Evolutionary conservation across 2,113 vertebrate genomes (phyloP).

Genomic region (Porphyrio hochstetteri): DNA sequence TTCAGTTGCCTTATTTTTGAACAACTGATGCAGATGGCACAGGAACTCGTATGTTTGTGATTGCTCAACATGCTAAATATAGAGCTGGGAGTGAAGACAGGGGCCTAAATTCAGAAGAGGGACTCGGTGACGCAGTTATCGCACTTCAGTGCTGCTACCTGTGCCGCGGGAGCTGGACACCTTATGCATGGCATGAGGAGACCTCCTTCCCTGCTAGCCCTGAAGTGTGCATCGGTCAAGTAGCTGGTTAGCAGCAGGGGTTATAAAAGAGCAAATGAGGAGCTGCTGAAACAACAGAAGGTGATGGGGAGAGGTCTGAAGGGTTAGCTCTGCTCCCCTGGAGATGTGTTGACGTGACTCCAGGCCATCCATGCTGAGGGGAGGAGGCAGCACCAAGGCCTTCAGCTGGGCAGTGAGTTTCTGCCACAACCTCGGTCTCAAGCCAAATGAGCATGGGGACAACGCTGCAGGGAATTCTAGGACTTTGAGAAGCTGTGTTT

Average conservation of each 20-base stretch:
- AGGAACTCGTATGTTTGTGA: background rate
- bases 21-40: slow-evolving; percentile 23
- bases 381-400: background rate
- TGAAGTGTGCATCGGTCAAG: background rate
- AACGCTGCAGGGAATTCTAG: background rate
- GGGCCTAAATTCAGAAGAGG: background rate
- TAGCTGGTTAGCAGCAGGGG: background rate
- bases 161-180: background rate
- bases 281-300: background rate
- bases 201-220: background rate
- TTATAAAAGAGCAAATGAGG: background rate
- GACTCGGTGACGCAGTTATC: background rate
- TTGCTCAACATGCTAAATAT: background rate
- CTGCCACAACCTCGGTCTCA: background rate
- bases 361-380: background rate
- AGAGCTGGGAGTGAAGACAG: background rate
- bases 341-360: background rate
- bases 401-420: background rate
- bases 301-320: background rate
- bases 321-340: background rate
- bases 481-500: background rate
- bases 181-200: background rate
- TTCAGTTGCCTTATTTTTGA: slow-evolving; percentile 4
- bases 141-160: background rate
- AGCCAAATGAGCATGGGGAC: background rate